A percentile compares a stretch with the other conserved stretches of the same genome.
phyloP scores from a whole-genome alignment of 2,888 invertebrate genomes.

The Coenonympha arcania region DNA sequence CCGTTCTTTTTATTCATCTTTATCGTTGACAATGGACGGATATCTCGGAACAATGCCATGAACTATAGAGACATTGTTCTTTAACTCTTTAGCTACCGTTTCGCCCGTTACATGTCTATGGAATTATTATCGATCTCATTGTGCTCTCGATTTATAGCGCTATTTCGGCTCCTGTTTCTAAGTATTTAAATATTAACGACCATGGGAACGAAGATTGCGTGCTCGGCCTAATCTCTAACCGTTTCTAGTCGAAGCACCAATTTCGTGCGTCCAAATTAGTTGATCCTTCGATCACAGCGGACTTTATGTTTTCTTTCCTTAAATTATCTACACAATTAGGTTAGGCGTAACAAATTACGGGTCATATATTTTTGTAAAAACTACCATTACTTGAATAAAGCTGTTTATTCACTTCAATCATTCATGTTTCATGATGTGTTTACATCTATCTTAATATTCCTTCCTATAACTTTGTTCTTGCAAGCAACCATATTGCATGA shows the following conservation, averaged over 20 bases:
- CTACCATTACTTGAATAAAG: too few relatives aligned
- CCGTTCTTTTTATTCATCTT: constrained; percentile 29
- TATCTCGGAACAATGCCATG: constrained; percentile 49
- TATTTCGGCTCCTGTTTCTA: constrained; percentile 49
- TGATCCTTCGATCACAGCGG: constrained; percentile 7
- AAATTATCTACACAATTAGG: constrained; percentile 11
- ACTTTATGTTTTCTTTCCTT: constrained; percentile 13
- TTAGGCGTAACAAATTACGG: constrained; percentile 10
- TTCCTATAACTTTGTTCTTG: too few relatives aligned
- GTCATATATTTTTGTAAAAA: background rate
- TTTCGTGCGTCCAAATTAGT: constrained; percentile 26
- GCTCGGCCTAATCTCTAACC: constrained; percentile 28
- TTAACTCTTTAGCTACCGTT: constrained; percentile 67
- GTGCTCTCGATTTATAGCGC: constrained; percentile 61
- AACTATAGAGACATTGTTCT: constrained; percentile 60
- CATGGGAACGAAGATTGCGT: constrained; percentile 54
- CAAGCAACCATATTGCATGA: background rate
- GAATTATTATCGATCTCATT: constrained; percentile 69
- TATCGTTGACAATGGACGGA: constrained; percentile 30
- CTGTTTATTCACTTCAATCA: background rate
- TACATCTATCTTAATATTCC: background rate
- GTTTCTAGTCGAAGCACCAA: constrained; percentile 27
- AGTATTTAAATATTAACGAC: constrained; percentile 58
- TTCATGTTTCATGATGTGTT: background rate
- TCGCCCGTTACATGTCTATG: constrained; percentile 56